These are phyloP conservation scores for Carapus acus DNA, from an alignment of 2,797 vertebrate genomes.

Conservation along the genomic window DNA sequence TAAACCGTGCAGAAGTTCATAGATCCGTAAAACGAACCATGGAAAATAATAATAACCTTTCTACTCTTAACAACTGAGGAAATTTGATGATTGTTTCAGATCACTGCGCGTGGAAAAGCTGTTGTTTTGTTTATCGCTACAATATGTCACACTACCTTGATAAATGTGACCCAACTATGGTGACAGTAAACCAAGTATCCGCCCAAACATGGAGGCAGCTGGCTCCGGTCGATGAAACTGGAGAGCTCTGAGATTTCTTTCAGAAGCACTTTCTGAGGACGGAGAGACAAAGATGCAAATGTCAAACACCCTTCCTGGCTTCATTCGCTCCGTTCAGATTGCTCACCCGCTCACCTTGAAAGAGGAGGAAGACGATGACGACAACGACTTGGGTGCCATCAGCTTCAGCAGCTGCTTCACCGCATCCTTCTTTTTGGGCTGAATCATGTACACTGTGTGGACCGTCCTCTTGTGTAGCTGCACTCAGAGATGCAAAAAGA, in stretches of 20 bases:
- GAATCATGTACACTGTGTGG: slow-evolving; percentile 66
- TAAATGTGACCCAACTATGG: slow-evolving; percentile 69
- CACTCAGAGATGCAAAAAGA: too few relatives aligned
- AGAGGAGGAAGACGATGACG: not conserved
- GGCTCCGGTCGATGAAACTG: slow-evolving; percentile 73
- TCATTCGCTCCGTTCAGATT: too few relatives aligned
- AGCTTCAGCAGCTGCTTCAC: slow-evolving; percentile 63
- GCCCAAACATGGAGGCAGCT: slow-evolving; percentile 61
- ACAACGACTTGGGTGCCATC: slow-evolving; percentile 43
- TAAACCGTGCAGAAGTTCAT: too few relatives aligned
- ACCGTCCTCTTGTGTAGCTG: slow-evolving; percentile 54
- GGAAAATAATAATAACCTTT: too few relatives aligned
- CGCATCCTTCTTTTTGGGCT: slow-evolving; percentile 64
- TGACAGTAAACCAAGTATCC: slow-evolving; percentile 72
- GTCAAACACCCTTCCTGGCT: too few relatives aligned
- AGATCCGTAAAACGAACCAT: too few relatives aligned
- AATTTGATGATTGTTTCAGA: too few relatives aligned
- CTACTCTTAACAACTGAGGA: too few relatives aligned
- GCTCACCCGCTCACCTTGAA: slow-evolving; percentile 54
- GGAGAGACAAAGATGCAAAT: not conserved
- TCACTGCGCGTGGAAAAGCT: too few relatives aligned
- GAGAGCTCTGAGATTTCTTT: slow-evolving; percentile 69
- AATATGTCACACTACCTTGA: too few relatives aligned
- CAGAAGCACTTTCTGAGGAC: slow-evolving; percentile 65
- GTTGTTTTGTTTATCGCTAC: too few relatives aligned